A percentile compares a stretch with the other conserved stretches of the same genome.
phyloP scores from a whole-genome alignment of 92 coral and sea anemone genomes.

The Epizoanthus illoricatus region DNA sequence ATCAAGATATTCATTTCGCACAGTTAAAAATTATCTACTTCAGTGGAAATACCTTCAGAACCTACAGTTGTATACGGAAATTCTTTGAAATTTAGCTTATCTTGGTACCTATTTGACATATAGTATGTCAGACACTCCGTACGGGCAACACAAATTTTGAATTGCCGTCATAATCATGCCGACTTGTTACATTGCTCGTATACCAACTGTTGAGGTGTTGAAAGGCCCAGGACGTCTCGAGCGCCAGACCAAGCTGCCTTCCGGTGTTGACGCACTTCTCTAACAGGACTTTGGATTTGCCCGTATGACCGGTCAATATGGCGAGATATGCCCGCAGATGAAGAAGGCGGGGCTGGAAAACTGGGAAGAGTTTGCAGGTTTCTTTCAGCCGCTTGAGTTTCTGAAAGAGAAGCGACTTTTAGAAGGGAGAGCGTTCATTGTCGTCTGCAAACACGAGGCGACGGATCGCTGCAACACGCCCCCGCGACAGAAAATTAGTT shows the following conservation, averaged over 20 bases:
- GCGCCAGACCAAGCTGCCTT: conserved; percentile 56
- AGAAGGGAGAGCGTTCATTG: background rate
- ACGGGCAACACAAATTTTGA: conserved; percentile 42
- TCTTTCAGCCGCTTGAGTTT: conserved; percentile 64
- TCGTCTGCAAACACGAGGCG: background rate
- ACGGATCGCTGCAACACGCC: background rate
- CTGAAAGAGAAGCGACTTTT: conserved; percentile 40
- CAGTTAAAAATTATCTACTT: too few relatives aligned
- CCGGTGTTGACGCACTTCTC: conserved; percentile 57
- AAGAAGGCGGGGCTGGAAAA: conserved; percentile 65
- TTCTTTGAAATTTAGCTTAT: background rate
- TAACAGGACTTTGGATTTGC: conserved; percentile 55
- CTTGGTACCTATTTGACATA: background rate
- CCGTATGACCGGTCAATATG: conserved; percentile 57
- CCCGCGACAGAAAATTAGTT: background rate
- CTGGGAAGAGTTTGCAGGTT: conserved; percentile 62
- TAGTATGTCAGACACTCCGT: background rate
- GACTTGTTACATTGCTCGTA: conserved; percentile 12
- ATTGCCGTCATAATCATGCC: conserved; percentile 43
- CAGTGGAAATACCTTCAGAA: too few relatives aligned
- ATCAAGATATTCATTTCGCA: background rate
- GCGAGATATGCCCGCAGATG: conserved; percentile 80
- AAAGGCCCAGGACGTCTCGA: conserved; percentile 81
- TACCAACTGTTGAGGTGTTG: conserved; percentile 66
- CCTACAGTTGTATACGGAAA: too few relatives aligned